Conservation (phyloP, 2,113 vertebrate genomes). For the Tupaia tana region DNA sequence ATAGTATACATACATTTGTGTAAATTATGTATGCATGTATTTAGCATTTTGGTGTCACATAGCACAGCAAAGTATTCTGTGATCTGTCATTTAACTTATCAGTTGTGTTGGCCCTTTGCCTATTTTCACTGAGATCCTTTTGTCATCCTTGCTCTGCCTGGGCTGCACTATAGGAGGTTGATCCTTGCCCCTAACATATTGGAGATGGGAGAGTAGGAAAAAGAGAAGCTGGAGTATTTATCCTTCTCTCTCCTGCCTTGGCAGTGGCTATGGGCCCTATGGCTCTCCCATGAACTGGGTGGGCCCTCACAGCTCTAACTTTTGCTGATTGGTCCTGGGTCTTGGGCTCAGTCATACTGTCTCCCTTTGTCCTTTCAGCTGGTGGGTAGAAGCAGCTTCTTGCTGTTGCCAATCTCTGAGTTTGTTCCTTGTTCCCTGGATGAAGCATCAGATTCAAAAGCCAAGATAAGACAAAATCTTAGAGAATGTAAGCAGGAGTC, state of each 20-base stretch:
- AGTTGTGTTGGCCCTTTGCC: not conserved
- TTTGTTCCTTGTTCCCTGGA: not conserved
- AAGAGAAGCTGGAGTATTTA: not conserved
- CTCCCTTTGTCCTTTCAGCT: not conserved
- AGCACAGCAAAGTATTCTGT: not conserved
- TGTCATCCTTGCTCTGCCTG: not conserved
- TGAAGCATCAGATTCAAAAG: conserved; percentile 2
- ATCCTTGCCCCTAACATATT: not conserved
- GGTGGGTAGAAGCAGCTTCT: not conserved
- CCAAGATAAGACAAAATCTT: not conserved
- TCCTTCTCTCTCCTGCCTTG: not conserved
- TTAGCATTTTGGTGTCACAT: not conserved
- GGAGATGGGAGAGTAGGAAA: not conserved
- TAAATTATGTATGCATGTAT: not conserved
- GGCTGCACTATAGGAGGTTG: not conserved
- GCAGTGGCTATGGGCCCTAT: not conserved
- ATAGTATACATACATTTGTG: not conserved
- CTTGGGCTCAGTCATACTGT: not conserved
- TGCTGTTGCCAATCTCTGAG: not conserved
- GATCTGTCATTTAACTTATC: not conserved
- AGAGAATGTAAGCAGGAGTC: not conserved
- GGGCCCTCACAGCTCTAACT: not conserved
- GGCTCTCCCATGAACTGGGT: not conserved
- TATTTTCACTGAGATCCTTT: not conserved
- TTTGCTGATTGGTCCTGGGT: not conserved